phyloP scores from a whole-genome alignment of 2,113 vertebrate genomes.

The Limanda limanda region DNA sequence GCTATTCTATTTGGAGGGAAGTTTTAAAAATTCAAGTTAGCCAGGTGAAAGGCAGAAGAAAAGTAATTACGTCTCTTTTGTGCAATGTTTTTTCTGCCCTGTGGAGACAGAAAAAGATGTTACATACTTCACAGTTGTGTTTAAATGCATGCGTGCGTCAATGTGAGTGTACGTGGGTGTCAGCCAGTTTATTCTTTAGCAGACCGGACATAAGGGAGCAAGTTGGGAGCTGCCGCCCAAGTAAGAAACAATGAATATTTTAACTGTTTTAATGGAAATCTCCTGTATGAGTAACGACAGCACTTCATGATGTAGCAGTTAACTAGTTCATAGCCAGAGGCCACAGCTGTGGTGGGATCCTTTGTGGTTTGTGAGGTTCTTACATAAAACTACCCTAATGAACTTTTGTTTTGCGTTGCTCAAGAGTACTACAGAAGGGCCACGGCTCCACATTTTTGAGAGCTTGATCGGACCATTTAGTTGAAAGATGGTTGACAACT shows the following conservation, averaged over 20 bases:
- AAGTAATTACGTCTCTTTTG: background rate
- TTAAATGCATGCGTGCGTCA: conserved; percentile 1
- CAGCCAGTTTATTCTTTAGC: conserved; percentile 30
- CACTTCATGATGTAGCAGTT: background rate
- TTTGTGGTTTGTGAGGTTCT: conserved; percentile 21
- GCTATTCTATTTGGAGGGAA: background rate
- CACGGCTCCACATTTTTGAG: too few species aligned
- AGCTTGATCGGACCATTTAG: background rate
- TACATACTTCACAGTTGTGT: background rate
- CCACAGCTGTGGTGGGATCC: background rate
- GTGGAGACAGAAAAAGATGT: background rate
- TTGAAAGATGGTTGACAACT: background rate
- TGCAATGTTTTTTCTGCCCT: background rate
- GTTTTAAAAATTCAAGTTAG: background rate
- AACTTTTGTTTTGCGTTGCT: background rate
- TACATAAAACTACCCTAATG: background rate
- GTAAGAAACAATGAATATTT: conserved; percentile 57
- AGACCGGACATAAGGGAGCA: conserved; percentile 19
- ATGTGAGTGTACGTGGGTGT: background rate
- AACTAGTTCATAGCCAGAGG: conserved; percentile 19
- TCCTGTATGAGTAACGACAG: conserved; percentile 37
- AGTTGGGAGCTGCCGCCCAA: background rate
- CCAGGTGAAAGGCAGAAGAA: background rate
- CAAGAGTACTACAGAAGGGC: background rate
- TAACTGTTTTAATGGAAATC: conserved; percentile 58